A percentile compares a stretch with the other conserved stretches of the same genome.
These are phyloP conservation scores for Megathymus violae DNA, from an alignment of 1,140 invertebrate genomes.

Conservation along the genomic window DNA sequence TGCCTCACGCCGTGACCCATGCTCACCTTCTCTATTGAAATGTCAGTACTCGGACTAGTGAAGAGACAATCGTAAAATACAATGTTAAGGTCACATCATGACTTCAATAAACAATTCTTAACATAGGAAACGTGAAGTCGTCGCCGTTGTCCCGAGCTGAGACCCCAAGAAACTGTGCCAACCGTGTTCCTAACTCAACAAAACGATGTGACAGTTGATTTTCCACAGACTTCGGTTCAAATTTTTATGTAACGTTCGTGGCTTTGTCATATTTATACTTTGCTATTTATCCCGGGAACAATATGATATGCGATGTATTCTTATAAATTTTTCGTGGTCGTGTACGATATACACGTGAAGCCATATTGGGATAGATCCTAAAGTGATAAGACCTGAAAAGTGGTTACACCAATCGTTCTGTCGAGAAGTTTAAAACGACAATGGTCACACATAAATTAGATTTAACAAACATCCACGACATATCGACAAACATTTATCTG, in stretches of 20 bases:
- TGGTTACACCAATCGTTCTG: too few species aligned
- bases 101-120: conserved; percentile 82
- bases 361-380: too few species aligned
- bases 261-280: conserved; percentile 14
- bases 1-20: conserved; percentile 69
- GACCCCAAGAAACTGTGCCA: conserved; percentile 74
- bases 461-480: too few species aligned
- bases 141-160: conserved; percentile 60
- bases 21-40: conserved; percentile 81
- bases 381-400: too few species aligned
- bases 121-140: conserved; percentile 80
- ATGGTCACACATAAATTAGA: too few species aligned
- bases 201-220: conserved; percentile 52
- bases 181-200: conserved; percentile 55
- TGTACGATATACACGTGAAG: too few species aligned
- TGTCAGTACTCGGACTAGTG: conserved; percentile 76
- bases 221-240: conserved; percentile 13
- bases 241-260: conserved; percentile 27
- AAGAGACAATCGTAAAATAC: conserved; percentile 82
- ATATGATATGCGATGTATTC: too few species aligned
- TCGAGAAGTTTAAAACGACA: too few species aligned
- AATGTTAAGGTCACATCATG: conserved; percentile 83
- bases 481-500: too few species aligned
- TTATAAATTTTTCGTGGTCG: not conserved
- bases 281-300: too few species aligned